These are phyloP conservation scores for Tympanuchus pallidicinctus DNA, from an alignment of 2,113 vertebrate species.

Conservation along the genomic window DNA sequence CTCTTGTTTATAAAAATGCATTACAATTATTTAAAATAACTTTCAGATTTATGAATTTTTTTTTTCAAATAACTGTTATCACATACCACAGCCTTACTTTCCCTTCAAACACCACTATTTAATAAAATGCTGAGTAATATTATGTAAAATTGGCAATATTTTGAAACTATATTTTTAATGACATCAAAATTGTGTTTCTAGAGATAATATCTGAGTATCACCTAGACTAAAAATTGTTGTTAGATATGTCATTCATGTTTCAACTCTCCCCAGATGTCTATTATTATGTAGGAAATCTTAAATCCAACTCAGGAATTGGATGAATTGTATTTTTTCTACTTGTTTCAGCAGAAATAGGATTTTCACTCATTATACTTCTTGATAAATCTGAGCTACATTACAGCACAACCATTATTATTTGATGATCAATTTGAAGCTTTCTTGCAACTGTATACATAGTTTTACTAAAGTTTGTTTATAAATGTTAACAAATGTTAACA, in stretches of 20 bases:
- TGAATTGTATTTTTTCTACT: neutral
- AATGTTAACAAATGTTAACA: neutral
- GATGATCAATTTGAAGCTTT: neutral
- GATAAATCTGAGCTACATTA: neutral
- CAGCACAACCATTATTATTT: neutral
- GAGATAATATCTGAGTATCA: neutral
- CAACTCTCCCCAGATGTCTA: neutral
- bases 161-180: neutral
- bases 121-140: neutral
- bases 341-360: neutral
- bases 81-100: fast-evolving
- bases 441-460: neutral
- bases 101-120: neutral
- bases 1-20: neutral
- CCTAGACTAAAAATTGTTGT: neutral
- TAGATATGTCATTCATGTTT: neutral
- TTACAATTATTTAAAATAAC: neutral
- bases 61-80: neutral
- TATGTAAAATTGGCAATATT: neutral
- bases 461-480: neutral
- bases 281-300: neutral
- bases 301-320: neutral
- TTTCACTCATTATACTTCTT: neutral
- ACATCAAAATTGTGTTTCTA: neutral
- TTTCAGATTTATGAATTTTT: neutral